Base-by-base conservation (phyloP, 2,113 vertebrate genomes). In the Sceloporus tristichus region DNA sequence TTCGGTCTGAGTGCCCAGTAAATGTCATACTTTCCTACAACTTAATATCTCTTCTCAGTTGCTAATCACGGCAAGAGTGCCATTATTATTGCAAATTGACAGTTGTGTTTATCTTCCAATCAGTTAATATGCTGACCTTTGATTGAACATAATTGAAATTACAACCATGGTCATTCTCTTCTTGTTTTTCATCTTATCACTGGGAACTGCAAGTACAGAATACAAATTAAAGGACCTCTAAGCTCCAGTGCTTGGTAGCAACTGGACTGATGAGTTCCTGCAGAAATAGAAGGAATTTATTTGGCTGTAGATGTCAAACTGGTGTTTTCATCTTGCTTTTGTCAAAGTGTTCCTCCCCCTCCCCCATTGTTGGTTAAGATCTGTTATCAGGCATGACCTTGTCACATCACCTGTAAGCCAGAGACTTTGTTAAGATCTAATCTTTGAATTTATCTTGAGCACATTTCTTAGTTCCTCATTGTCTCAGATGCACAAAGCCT, bases 101-200 rank as follows among this genome's bases (percentile, higher is more conserved):
- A 2, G 10, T n/a, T 74, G 27, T 42, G 56, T 83, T 0, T 75
- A 5, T 84, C 88, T 53, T 5, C 87, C 79, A 79, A 87, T 79
- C 91, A 92, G 86, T 84, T 88, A 85, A 92, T 0, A 34, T 83
- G 6, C 78, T 89, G 92, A 92, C 92, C 91, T 95, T 95, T 92
- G 0, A 0, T 0, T 1, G 85, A 80, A 89, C 66, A 34, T 3
- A 59, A 89, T 48, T 0, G 19, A 54, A 90, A 91, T 88, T 87
- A 34, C 2, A 3, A 62, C 66, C 83, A 85, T 80, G 65, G 48
- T 86, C 86, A 78, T 86, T 14, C 62, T 80, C 86, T 89, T 84
- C 88, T 89, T 89, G 88, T 91, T 89, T 89, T 83, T 88, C 76
- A 0, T 4, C 84, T 75, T 88, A 79, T 71, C 85, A 54, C 82